These are phyloP conservation scores for Philypnodon macrostomus DNA, from an alignment of 2,797 vertebrate species.

Conservation along the genomic window DNA sequence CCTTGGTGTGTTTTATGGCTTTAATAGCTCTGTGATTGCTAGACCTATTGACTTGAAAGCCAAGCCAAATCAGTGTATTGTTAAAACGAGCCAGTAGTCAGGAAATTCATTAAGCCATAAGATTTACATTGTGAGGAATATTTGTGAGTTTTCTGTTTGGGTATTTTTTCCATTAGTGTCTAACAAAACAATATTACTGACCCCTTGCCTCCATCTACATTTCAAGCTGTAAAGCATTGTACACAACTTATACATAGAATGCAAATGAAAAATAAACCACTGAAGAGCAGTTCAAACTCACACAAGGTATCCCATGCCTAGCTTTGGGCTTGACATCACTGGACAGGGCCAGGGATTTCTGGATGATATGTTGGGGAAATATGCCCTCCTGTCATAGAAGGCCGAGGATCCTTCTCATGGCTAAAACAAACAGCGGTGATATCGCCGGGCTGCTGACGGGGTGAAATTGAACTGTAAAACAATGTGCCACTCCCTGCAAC, in stretches of 20 bases:
- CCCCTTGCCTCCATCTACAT: no score
- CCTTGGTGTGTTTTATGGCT: no score
- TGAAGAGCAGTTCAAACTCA: constrained; percentile 22
- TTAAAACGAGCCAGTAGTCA: no score
- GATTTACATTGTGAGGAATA: no score
- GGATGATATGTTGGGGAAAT: constrained; percentile 48
- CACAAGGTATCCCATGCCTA: constrained; percentile 25
- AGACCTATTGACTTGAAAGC: no score
- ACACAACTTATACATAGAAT: constrained; percentile 6
- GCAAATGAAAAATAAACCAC: constrained; percentile 17
- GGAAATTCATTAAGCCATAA: no score
- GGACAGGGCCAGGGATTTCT: constrained; percentile 36
- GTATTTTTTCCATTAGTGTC: no score
- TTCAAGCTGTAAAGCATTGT: no score
- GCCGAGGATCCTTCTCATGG: constrained; percentile 46
- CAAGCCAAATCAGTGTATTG: no score
- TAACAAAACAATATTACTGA: no score
- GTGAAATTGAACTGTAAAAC: constrained; percentile 71
- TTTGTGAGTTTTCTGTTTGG: no score
- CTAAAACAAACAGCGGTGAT: constrained; percentile 69
- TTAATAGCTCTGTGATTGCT: no score
- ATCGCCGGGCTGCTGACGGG: constrained; percentile 59
- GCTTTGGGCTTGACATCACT: constrained; percentile 59
- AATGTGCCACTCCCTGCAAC: constrained; percentile 49
- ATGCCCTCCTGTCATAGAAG: constrained; percentile 46